Base-by-base conservation (phyloP, 30 jellyfish, hydroid and myxozoan species). In the Nemopilema nomurai region DNA sequence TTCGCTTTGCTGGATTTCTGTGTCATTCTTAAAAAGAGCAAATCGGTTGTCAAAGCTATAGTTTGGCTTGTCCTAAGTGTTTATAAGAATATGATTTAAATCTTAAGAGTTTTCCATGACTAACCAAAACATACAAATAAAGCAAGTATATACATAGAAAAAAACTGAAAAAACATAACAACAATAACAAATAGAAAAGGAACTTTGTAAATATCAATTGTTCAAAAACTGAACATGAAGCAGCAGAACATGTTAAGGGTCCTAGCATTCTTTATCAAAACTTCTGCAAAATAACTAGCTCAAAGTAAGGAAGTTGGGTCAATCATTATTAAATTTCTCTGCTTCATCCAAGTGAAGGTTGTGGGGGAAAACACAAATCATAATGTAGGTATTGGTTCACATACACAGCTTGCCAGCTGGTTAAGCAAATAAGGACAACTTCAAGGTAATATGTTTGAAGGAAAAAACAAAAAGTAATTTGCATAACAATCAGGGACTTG, bases 1-100 rank as follows among this genome's bases (percentile, higher is more conserved):
- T 18, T 53, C 92, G 8, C 19, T 29, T 17, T 32, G 50, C 28
- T 28, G 33, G 18, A 31, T 0, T 4, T 49, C 49, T 68, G 86
- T 21, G 22, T 71, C 66, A 62, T 83, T 83, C 92, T 83, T 51
- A 0, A 82, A 82, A 71, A 26, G 18, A 24, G 28, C 67, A 66
- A 17, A 9, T 17, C 24, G 25, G 23, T 17, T 16, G 67, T 51
- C 67, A 51, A 51, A 51, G 20, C 16, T 9, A 51, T 51, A 51
- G 16, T 51, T 19, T 19, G 20, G 67, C 16, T 19, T 9, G 17
- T 51, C 20, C 67, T 51, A 51, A 9, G 67, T 51, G 20, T 51
- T n/a, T n/a, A n/a, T n/a, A n/a, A n/a, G n/a, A n/a, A n/a, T n/a
- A n/a, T n/a, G n/a, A n/a, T n/a, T n/a, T n/a, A n/a, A n/a, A n/a